Base-by-base conservation (phyloP, 2,888 invertebrate species). In the Proisotoma minuta region DNA sequence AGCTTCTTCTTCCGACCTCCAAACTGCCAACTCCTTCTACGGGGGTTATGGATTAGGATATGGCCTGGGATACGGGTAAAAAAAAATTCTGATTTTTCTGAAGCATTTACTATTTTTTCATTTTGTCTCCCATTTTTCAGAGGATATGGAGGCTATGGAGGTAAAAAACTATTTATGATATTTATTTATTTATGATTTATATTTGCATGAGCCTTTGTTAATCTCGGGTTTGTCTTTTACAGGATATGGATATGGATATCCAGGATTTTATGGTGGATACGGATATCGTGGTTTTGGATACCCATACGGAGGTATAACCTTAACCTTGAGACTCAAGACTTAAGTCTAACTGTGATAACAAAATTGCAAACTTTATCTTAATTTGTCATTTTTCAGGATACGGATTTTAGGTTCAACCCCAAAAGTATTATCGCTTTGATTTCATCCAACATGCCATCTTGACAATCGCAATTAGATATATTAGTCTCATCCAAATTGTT, bases 21-120 rank as follows among this genome's bases (percentile, higher is more conserved):
- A 73, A 64, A 71, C 73, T 57, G 72, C 72, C 51, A 63, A 58
- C 34, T 66, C 62, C 47, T 71, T 68, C 51, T 66, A 63, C 43
- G 66, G 67, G n/a, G 68, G 68, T 2, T 60, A 58, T 15, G 69
- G 69, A 15, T 49, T 61, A 15, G 66, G 65, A 12, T 65, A 51
- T 24, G 49, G 29, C 3, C 15, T 52, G n/a, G 64, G 66, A 26
- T 66, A 63, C 59, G 58, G 63, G 40, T 56, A 59, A 20, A 20
- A 50, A n/a, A n/a, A n/a, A n/a, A n/a, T n/a, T n/a, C n/a, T n/a
- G n/a, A n/a, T n/a, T n/a, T n/a, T n/a, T n/a, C n/a, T n/a, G n/a
- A n/a, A n/a, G n/a, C n/a, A n/a, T n/a, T n/a, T n/a, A n/a, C n/a
- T n/a, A n/a, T n/a, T 10, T 15, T 34, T 15, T 34, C 15, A 12